Evolutionary conservation across 1,140 invertebrate species (phyloP).

Genomic region (Lanistes nyassanus): DNA sequence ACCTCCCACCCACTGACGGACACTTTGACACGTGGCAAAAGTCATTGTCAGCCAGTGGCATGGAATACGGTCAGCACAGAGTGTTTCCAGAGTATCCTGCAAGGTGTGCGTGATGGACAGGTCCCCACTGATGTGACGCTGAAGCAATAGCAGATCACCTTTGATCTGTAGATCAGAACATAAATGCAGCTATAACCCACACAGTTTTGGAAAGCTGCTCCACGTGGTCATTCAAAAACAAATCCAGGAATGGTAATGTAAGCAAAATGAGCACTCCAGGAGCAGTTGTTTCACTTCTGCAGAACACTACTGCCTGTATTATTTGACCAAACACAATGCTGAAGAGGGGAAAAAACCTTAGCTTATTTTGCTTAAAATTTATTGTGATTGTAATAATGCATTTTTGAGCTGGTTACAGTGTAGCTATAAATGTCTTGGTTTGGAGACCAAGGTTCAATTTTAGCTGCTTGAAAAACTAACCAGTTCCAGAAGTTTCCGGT

Average conservation of each 20-base stretch:
- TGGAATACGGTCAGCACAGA: conserved; percentile 51
- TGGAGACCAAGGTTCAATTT: no score
- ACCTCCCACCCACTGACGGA: conserved; percentile 49
- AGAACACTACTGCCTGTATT: not conserved
- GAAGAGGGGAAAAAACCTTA: no score
- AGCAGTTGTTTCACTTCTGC: not conserved
- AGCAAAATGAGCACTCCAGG: no score
- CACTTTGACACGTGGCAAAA: conserved; percentile 43
- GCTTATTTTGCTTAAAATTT: no score
- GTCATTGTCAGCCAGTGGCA: conserved; percentile 45
- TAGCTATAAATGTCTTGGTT: no score
- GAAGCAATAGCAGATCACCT: conserved; percentile 48
- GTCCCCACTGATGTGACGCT: conserved; percentile 41
- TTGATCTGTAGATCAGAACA: conserved; percentile 31
- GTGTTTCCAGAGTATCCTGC: conserved; percentile 38
- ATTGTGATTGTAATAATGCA: no score
- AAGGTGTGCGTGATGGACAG: conserved; percentile 38
- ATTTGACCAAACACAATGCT: no score
- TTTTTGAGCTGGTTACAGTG: no score
- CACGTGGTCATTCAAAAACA: not conserved
- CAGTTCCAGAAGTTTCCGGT: conserved; percentile 40
- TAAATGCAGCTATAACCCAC: not conserved
- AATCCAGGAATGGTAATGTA: no score
- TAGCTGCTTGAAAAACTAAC: not conserved
- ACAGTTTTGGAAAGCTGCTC: no score